A percentile compares a stretch with the other conserved stretches of the same genome.
phyloP scores from a whole-genome alignment of 2,888 invertebrate genomes.

The Lacanobia oleracea region DNA sequence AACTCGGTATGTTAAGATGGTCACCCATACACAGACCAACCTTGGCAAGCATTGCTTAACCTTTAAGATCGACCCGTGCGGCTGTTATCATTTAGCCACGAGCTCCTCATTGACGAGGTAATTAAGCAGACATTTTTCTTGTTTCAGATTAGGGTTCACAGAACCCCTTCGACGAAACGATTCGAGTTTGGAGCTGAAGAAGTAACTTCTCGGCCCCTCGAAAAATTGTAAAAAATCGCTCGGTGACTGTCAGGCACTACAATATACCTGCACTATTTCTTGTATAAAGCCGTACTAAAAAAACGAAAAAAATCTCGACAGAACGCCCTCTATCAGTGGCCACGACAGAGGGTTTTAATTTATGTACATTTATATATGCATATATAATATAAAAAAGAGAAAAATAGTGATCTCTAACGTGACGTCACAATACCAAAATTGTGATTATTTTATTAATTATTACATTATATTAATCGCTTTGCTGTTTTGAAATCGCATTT shows the following conservation, averaged over 20 bases:
- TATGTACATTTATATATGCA: conserved; percentile 87
- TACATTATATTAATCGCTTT: conserved; percentile 75
- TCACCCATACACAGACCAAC: no score
- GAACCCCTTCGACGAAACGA: conserved; percentile 87
- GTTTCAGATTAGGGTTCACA: conserved; percentile 86
- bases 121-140: conserved; percentile 61
- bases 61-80: no score
- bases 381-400: conserved; percentile 88
- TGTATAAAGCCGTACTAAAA: conserved; percentile 82
- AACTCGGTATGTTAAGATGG: no score
- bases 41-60: no score
- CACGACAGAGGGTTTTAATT: conserved; percentile 83
- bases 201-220: conserved; percentile 79
- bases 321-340: conserved; percentile 87
- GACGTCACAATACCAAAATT: conserved; percentile 88
- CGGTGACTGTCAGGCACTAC: conserved; percentile 84
- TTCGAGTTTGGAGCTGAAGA: conserved; percentile 83
- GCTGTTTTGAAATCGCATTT: conserved; percentile 82
- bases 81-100: no score
- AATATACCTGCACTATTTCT: conserved; percentile 86
- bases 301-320: conserved; percentile 81
- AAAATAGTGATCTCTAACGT: conserved; percentile 87
- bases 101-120: no score
- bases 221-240: conserved; percentile 84
- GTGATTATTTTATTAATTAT: conserved; percentile 80